These are phyloP conservation scores for Scaptomyza hsui DNA, from an alignment of 1,140 invertebrate genomes.

Conservation along the genomic window DNA sequence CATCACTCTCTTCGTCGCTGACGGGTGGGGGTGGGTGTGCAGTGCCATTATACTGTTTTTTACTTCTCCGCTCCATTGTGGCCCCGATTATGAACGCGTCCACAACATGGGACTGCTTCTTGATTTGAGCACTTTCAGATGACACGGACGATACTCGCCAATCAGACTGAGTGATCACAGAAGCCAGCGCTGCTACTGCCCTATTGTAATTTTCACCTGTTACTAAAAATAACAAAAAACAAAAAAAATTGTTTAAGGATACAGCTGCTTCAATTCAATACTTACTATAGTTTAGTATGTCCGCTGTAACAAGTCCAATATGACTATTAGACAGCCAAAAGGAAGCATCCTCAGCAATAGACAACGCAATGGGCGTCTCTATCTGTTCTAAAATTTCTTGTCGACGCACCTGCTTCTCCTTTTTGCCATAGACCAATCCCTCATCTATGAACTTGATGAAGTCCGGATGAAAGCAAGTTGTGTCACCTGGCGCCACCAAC, in stretches of 20 bases:
- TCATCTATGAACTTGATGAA: constrained; percentile 89
- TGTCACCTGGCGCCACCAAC: constrained; percentile 91
- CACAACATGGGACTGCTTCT: constrained; percentile 60
- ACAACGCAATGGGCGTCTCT: constrained; percentile 87
- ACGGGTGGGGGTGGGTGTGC: constrained; percentile 8
- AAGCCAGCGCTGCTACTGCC: constrained; percentile 85
- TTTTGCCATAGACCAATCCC: constrained; percentile 92
- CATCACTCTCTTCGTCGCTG: constrained; percentile 43
- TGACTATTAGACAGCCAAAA: constrained; percentile 89
- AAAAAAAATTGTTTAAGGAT: too few relatives aligned
- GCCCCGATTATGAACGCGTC: constrained; percentile 67
- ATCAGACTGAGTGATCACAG: constrained; percentile 83
- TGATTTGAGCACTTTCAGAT: constrained; percentile 56
- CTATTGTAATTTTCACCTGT: constrained; percentile 63
- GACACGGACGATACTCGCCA: constrained; percentile 74
- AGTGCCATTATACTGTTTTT: constrained; percentile 23
- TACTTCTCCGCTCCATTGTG: constrained; percentile 57
- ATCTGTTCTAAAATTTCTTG: constrained; percentile 90
- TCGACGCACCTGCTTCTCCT: constrained; percentile 88
- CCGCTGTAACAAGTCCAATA: constrained; percentile 88
- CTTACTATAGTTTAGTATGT: constrained; percentile 88
- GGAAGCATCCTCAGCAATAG: constrained; percentile 86
- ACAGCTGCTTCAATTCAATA: neutral
- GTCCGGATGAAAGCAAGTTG: constrained; percentile 89
- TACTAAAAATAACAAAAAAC: too few relatives aligned